These are phyloP conservation scores for Molothrus aeneus DNA, from an alignment of 2,797 vertebrate species.

Conservation along the genomic window DNA sequence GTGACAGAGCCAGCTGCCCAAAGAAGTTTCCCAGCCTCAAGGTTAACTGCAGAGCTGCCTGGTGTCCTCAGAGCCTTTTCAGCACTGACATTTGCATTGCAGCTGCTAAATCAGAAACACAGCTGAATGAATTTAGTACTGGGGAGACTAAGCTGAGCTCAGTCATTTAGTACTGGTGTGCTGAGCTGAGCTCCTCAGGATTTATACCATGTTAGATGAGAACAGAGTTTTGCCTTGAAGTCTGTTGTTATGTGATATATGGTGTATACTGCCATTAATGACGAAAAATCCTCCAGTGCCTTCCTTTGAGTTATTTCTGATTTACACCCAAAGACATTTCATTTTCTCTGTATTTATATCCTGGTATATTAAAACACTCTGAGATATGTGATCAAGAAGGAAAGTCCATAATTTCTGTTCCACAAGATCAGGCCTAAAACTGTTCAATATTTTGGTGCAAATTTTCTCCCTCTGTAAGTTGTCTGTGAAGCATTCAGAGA, in stretches of 20 bases:
- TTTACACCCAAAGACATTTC: background rate
- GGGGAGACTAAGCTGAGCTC: background rate
- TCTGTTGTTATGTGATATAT: conserved; percentile 6
- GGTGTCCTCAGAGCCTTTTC: background rate
- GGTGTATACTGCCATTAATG: background rate
- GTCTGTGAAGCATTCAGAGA: background rate
- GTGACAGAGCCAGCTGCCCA: background rate
- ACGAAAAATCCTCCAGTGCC: background rate
- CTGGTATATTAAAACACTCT: background rate
- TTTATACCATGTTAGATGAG: conserved; percentile 3
- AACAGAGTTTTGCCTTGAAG: background rate
- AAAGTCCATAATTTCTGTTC: background rate
- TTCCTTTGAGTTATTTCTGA: conserved; percentile 4
- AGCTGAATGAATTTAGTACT: background rate
- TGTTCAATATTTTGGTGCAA: background rate
- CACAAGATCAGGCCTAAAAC: background rate
- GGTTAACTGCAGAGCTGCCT: background rate
- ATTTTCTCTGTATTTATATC: background rate
- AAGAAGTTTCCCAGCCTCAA: background rate
- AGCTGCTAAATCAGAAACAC: conserved; percentile 7
- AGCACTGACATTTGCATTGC: background rate
- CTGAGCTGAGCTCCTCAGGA: background rate
- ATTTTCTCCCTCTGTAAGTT: background rate
- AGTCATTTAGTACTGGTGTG: background rate
- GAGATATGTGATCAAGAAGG: background rate